Conservation (phyloP, 2,797 vertebrate species). For the Macropus fuliginosus region DNA sequence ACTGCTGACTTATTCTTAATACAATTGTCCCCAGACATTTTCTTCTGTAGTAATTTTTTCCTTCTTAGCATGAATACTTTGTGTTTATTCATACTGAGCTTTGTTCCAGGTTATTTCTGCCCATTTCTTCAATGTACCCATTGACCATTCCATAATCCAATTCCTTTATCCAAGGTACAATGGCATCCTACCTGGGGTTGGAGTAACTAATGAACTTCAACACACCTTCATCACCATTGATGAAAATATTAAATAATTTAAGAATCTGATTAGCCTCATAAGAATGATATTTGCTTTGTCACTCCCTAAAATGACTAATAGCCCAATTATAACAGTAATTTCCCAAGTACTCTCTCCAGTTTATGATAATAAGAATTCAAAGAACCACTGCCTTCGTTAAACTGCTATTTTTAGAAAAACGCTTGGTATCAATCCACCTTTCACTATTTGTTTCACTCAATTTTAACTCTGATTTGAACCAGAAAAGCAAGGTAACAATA, state of each 20-base stretch:
- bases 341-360: background rate
- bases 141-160: conserved; percentile 27
- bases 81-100: background rate
- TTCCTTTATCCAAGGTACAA: background rate
- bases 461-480: background rate
- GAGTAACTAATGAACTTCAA: conserved; percentile 25
- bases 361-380: background rate
- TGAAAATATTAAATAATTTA: conserved; percentile 33
- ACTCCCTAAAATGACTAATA: background rate
- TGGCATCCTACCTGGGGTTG: background rate
- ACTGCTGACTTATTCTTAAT: background rate
- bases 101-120: conserved; percentile 42
- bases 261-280: conserved; percentile 21
- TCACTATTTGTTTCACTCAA: background rate
- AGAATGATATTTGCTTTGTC: background rate
- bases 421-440: background rate
- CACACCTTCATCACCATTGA: conserved; percentile 11
- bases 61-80: conserved; percentile 12
- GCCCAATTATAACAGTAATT: background rate
- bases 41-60: background rate
- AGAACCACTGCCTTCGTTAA: conserved; percentile 26
- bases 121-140: conserved; percentile 31
- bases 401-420: background rate
- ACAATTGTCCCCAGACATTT: background rate
- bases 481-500: background rate